Evolutionary conservation across 1,140 invertebrate genomes (phyloP), one percentile per base, ranked within the genome.

Genomic region (Cataglyphis hispanica): DNA sequence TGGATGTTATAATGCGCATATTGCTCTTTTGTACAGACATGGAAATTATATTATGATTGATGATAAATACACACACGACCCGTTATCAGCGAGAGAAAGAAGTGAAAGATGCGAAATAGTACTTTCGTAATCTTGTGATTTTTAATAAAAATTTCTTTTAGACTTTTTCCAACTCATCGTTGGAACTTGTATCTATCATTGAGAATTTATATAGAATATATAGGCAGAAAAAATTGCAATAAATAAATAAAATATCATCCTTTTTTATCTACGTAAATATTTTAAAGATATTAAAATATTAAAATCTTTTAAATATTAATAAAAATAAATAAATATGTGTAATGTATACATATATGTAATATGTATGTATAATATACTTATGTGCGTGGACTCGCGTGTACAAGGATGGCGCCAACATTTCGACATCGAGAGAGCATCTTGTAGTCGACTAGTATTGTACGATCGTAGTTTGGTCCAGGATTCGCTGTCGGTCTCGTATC

Each of bases 351-450:
- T n/a, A n/a, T n/a, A n/a, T n/a, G 10, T 83, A 72, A 31, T 61
- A 2, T 43, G 11, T 31, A 19, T 34, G 31, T 58, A 19, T 50
- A 50, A 50, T 50, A 50, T 4, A 50, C 16, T 50, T 50, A 50
- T 75, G 67, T 66, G 25, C 3, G 66, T 25, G 66, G 22, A 43
- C 40, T 72, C 78, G 50, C 85, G 85, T 78, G 84, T 89, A 80
- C 37, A 85, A 87, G 80, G 84, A 90, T 87, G 92, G 92, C 92
- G 93, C 92, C 91, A 93, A 93, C 91, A 93, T 92, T 94, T 92
- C 92, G 90, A 92, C 77, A 87, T 89, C 86, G 91, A 91, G 91
- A 89, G 88, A 91, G 91, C 89, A 91, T 91, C 90, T 91, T 90
- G 91, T 92, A 91, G 78, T 60, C 60, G 80, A 27, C 10, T 83